These are phyloP conservation scores for Melipona quadrifasciata DNA, from an alignment of 1,140 invertebrate genomes.

Conservation along the genomic window DNA sequence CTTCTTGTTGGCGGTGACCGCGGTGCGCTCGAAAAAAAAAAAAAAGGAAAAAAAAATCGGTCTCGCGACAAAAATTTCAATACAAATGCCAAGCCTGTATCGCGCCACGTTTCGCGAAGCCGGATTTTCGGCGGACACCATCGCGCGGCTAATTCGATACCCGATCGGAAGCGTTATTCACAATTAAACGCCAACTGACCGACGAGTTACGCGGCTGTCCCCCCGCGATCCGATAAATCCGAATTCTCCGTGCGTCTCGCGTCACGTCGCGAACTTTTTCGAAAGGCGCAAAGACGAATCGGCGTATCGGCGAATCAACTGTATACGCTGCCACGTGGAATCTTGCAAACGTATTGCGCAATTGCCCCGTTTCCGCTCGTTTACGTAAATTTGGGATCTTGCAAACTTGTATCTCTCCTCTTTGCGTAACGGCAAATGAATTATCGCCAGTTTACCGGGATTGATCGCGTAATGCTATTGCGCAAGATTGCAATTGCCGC, in stretches of 20 bases:
- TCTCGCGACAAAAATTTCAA: slow-evolving; percentile 41
- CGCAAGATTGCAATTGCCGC: background rate
- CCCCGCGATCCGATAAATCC: slow-evolving; percentile 44
- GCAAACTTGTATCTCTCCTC: background rate
- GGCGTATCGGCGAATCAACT: background rate
- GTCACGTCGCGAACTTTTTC: background rate
- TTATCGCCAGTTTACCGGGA: background rate
- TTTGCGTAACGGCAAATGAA: slow-evolving; percentile 15
- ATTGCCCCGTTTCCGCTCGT: background rate
- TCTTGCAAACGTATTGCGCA: background rate
- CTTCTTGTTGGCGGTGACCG: background rate
- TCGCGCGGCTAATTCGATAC: slow-evolving; percentile 39
- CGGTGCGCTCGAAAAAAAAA: background rate
- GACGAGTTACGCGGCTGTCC: slow-evolving; percentile 41
- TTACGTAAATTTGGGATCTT: background rate
- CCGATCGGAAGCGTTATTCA: slow-evolving; percentile 8
- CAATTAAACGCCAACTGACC: slow-evolving; percentile 38
- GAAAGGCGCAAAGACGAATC: background rate
- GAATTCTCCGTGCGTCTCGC: too few relatives aligned
- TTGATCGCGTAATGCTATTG: slow-evolving; percentile 17
- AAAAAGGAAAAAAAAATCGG: background rate
- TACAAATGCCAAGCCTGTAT: slow-evolving; percentile 27
- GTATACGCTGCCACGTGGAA: background rate
- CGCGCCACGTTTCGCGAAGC: too few relatives aligned
- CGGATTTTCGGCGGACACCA: slow-evolving; percentile 28